Evolutionary conservation across 2,113 vertebrate genomes (phyloP).

Genomic region (Strix aluco): DNA sequence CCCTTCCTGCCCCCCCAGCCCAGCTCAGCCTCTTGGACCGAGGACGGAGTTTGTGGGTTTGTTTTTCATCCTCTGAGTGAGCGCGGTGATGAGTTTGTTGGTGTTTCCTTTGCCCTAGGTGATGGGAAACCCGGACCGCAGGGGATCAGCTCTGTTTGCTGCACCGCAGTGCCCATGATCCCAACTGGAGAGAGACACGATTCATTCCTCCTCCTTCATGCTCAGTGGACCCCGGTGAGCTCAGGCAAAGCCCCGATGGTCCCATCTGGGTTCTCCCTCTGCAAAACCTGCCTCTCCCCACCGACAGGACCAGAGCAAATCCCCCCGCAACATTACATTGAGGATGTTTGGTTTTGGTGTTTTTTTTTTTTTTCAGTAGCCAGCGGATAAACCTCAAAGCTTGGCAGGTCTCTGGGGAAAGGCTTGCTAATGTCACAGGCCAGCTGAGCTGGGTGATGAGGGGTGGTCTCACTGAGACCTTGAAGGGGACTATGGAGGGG

Average conservation of each 20-base stretch:
- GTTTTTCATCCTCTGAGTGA: not conserved
- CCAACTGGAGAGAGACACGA: fast-evolving
- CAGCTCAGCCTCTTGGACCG: fast-evolving
- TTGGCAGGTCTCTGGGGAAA: not conserved
- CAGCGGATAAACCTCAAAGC: not conserved
- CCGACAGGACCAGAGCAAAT: not conserved
- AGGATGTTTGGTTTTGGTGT: no score
- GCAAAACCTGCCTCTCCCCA: not conserved
- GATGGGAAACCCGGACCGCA: fast-evolving
- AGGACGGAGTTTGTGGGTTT: not conserved
- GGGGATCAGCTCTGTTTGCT: not conserved
- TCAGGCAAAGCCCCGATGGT: not conserved
- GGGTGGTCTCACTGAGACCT: not conserved
- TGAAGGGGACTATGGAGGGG: not conserved
- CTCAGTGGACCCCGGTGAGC: not conserved
- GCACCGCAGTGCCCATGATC: fast-evolving
- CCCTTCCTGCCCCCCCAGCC: not conserved
- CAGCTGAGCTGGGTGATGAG: not conserved
- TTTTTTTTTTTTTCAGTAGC: no score
- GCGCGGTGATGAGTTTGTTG: fast-evolving
- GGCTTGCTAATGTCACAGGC: not conserved
- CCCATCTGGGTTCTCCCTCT: not conserved
- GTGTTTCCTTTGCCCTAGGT: not conserved
- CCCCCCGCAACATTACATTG: fast-evolving
- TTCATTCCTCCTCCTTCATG: not conserved